Percentiles rank a stretch among this genome's conserved stretches.
phyloP scores from a whole-genome alignment of 1,140 invertebrate genomes.

The Panonychus citri region DNA sequence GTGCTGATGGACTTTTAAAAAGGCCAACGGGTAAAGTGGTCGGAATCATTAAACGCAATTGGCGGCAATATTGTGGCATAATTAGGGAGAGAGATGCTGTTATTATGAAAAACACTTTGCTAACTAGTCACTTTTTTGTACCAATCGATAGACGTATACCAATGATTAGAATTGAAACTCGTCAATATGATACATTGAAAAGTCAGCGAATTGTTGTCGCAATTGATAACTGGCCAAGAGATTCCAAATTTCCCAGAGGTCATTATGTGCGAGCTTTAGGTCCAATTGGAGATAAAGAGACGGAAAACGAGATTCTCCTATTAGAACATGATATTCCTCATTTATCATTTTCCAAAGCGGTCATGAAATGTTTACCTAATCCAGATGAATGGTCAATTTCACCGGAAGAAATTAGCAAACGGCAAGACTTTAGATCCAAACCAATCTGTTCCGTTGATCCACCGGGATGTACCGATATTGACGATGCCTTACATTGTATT shows the following conservation, averaged over 20 bases:
- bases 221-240: constrained; percentile 72
- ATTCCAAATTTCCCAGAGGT: constrained; percentile 45
- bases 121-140: constrained; percentile 49
- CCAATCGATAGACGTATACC: constrained; percentile 73
- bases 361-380: constrained; percentile 66
- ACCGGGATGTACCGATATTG: constrained; percentile 95
- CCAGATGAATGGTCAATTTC: constrained; percentile 19
- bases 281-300: constrained; percentile 54
- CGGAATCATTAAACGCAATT: constrained; percentile 83
- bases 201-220: constrained; percentile 72
- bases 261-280: constrained; percentile 72
- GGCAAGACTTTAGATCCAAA: constrained; percentile 57
- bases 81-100: constrained; percentile 38
- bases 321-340: constrained; percentile 94
- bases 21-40: constrained; percentile 68
- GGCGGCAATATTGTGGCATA: constrained; percentile 90
- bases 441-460: constrained; percentile 92
- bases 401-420: constrained; percentile 39
- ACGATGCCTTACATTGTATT: constrained; percentile 85
- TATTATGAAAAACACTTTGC: background rate
- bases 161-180: constrained; percentile 69
- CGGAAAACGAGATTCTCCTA: constrained; percentile 78
- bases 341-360: constrained; percentile 74
- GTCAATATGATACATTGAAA: constrained; percentile 52
- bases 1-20: constrained; percentile 15